Base-by-base conservation (phyloP, 1,140 invertebrate genomes). In the Eriosoma lanigerum region DNA sequence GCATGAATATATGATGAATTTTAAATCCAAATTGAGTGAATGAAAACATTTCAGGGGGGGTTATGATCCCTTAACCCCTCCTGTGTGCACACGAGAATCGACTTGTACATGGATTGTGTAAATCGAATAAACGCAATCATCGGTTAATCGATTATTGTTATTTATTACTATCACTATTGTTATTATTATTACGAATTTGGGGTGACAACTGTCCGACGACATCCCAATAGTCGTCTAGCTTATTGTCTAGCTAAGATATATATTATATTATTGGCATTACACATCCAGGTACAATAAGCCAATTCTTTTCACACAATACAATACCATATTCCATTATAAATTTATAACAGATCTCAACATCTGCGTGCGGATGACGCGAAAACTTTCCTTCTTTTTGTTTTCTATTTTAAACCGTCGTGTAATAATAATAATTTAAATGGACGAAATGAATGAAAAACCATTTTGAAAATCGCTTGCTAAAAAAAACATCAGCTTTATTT, bases 261-360 rank as follows among this genome's bases (percentile, higher is more conserved):
- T 56, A 60, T 56, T 38, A 38, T 38, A 24, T 29, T 62, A 32
- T 62, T n/a, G 60, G 60, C 17, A 62, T 19, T 62, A 19, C 60
- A 19, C 60, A 62, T 62, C 26, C 60, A 62, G 60, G 60, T 62
- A 38, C 6, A 24, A 8, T 32, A 62, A 62, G 26, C 60, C 60
- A n/a, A 62, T 62, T 62, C 60, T 32, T 32, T 62, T 62, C 60
- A 62, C 60, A 26, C 58, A 26, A 17, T 60, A 60, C 58, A 60
- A 60, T 60, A 60, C 58, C 13, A 60, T 26, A 60, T 60, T 60
- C 58, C 58, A 29, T 5, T 26, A 60, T 24, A 60, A 13, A 15
- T 38, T n/a, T n/a, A n/a, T n/a, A n/a, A n/a, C n/a, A 38, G 3
- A 38, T 38, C 32, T 38, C 32, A 38, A 38, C 32, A 38, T 17